Evolutionary conservation across 2,888 invertebrate species (phyloP).

Genomic region (Diloba caeruleocephala): DNA sequence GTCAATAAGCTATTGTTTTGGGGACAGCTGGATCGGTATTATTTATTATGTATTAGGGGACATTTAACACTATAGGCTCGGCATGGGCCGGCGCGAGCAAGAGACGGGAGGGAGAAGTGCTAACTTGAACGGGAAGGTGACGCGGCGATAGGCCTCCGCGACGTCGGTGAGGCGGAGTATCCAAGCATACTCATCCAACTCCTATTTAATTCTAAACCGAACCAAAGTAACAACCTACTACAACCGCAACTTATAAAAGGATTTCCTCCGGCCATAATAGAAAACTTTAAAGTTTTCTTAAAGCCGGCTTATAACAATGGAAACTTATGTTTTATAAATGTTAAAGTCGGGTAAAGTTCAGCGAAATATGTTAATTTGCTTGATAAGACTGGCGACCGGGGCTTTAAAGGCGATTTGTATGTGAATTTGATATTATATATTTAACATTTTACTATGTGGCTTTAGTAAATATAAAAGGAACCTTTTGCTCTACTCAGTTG

Average conservation of each 20-base stretch:
- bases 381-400: conserved; percentile 42
- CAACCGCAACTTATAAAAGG: conserved; percentile 41
- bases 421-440: conserved; percentile 12
- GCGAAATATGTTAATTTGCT: conserved; percentile 55
- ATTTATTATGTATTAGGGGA: too few species aligned
- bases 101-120: too few species aligned
- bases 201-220: not conserved
- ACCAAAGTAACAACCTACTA: conserved; percentile 22
- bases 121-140: too few species aligned
- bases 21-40: too few species aligned
- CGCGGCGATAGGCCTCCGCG: too few species aligned
- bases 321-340: conserved; percentile 58
- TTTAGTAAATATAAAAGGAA: not conserved
- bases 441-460: not conserved
- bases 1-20: too few species aligned
- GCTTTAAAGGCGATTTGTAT: conserved; percentile 19
- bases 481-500: not conserved
- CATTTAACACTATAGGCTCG: too few species aligned
- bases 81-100: too few species aligned
- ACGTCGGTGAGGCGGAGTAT: too few species aligned
- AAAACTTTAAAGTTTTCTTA: conserved; percentile 49
- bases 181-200: not conserved
- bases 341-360: conserved; percentile 36
- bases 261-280: conserved; percentile 46
- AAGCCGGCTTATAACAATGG: conserved; percentile 47